Evolutionary conservation across 1,140 invertebrate species (phyloP).

Genomic region (Rhopalosiphum padi): DNA sequence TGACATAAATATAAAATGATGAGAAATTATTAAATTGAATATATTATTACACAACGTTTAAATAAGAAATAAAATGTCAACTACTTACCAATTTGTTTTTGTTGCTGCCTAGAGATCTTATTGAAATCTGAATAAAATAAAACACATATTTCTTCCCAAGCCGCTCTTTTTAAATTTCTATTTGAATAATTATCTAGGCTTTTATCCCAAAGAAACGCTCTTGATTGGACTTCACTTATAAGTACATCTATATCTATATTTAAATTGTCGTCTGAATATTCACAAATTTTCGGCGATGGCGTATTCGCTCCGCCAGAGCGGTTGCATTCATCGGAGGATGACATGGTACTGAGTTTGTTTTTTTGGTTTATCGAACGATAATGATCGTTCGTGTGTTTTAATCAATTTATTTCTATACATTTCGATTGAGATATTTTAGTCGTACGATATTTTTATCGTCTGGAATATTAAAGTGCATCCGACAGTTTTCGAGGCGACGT

Average conservation of each 20-base stretch:
- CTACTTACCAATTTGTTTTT: no score
- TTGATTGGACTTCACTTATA: conserved; percentile 13
- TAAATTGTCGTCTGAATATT: background rate
- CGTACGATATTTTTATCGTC: background rate
- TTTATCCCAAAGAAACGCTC: background rate
- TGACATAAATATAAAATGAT: no score
- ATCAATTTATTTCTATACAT: background rate
- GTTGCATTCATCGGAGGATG: no score
- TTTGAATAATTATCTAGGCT: background rate
- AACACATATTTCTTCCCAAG: no score
- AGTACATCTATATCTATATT: conserved; percentile 24
- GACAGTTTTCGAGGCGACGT: background rate
- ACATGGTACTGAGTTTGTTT: background rate
- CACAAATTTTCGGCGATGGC: background rate
- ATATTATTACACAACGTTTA: no score
- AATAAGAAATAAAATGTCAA: no score
- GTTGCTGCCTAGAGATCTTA: no score
- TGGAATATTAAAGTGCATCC: background rate
- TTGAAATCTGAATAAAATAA: no score
- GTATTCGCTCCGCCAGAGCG: background rate
- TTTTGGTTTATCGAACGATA: background rate
- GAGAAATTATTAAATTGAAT: no score
- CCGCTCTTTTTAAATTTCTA: no score
- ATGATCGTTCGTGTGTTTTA: background rate
- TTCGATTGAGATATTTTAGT: background rate